phyloP scores from a whole-genome alignment of 2,797 vertebrate genomes.

The Alexandromys oeconomus region DNA sequence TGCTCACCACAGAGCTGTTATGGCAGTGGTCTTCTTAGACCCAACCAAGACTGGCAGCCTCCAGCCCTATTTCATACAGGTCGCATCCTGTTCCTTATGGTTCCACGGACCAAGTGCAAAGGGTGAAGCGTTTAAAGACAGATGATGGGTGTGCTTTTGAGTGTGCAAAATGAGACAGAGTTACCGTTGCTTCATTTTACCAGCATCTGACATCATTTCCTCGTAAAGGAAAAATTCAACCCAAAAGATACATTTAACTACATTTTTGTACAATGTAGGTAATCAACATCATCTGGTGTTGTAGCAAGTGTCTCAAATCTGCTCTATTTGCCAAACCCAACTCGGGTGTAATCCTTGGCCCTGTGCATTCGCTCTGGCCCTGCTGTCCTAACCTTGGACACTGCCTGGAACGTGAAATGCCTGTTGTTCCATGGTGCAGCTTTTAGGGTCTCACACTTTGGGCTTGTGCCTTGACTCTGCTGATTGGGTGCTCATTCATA shows the following conservation, averaged over 20 bases:
- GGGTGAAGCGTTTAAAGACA: background rate
- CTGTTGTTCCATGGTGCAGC: background rate
- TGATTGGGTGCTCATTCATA: background rate
- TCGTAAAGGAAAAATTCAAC: constrained; percentile 20
- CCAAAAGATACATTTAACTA: background rate
- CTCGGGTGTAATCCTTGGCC: background rate
- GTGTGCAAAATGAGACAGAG: background rate
- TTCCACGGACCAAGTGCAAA: constrained; percentile 2
- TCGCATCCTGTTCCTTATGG: background rate
- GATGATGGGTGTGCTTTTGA: background rate
- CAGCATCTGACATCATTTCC: background rate
- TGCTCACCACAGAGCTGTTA: background rate
- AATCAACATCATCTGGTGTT: background rate
- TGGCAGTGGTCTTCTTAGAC: background rate
- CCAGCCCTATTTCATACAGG: background rate
- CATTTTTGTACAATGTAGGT: background rate
- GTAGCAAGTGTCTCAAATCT: background rate
- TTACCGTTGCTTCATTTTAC: background rate
- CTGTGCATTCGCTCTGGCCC: background rate
- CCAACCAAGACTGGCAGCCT: background rate
- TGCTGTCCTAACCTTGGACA: constrained; percentile 25
- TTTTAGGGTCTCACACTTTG: background rate
- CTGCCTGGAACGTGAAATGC: background rate
- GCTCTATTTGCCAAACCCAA: background rate
- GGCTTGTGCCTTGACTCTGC: background rate